These are phyloP conservation scores for Semnornis frantzii DNA, from an alignment of 2,113 vertebrate species.

Conservation along the genomic window DNA sequence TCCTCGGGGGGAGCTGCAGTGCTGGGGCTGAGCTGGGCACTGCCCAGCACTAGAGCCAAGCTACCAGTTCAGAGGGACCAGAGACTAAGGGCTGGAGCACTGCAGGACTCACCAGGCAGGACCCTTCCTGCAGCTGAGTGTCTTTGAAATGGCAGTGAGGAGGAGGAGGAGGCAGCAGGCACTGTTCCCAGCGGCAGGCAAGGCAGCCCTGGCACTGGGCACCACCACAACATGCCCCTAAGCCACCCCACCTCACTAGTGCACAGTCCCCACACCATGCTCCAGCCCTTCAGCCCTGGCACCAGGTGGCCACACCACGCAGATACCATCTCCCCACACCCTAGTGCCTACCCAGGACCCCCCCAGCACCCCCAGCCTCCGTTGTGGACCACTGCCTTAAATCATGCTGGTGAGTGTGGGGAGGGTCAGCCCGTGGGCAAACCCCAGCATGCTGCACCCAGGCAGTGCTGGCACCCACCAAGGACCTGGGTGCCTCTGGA, in stretches of 20 bases:
- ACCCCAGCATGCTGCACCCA: rapidly evolving
- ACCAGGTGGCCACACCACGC: too few relatives aligned
- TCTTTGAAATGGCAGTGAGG: neutral
- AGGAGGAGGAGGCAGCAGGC: neutral
- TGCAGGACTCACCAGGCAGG: rapidly evolving
- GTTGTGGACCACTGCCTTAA: slow-evolving; percentile 73
- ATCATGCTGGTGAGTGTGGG: neutral
- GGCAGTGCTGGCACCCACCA: neutral
- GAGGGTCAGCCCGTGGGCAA: neutral
- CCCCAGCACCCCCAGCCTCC: slow-evolving; percentile 25
- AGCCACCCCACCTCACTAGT: too few relatives aligned
- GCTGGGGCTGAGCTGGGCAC: neutral
- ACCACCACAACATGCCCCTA: neutral
- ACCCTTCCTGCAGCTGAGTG: neutral
- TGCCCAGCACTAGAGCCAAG: neutral
- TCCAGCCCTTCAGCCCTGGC: too few relatives aligned
- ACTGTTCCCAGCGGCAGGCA: neutral
- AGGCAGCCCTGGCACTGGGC: neutral
- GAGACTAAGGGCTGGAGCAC: neutral
- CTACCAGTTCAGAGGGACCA: neutral
- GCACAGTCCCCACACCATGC: too few relatives aligned
- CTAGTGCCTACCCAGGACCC: slow-evolving; percentile 52
- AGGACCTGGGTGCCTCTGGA: neutral
- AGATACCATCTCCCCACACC: neutral
- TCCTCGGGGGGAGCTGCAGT: neutral